Base-by-base conservation (phyloP, 92 coral and sea anemone species). In the Parazoanthus swiftii region DNA sequence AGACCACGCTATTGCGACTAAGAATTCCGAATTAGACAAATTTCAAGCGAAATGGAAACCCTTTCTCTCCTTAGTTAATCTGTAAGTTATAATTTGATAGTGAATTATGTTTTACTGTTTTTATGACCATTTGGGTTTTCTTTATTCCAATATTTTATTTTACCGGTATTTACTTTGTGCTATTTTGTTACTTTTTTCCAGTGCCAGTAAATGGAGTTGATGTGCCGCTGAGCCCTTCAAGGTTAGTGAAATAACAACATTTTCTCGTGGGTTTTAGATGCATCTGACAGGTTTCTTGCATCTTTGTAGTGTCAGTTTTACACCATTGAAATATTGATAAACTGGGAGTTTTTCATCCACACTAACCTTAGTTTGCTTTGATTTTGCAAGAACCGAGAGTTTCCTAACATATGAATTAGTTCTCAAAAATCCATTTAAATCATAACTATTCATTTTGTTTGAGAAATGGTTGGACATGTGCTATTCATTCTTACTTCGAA, bases 181-280 rank as follows among this genome's bases (percentile, higher is more conserved):
- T 20, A 25, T 37, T 66, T 70, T 7, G 5, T 18, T 39, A 25
- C 44, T 0, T 66, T 35, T 29, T 20, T 84, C 36, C 43, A 84
- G 87, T 59, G 26, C 87, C 68, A 26, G 33, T 84, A 21, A 63
- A 65, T 25, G 87, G 87, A 36, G 87, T 29, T 46, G 87, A 84
- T 48, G 56, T 70, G 42, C 78, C 87, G 29, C 36, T 48, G 68
- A 46, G 56, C 25, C 78, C 87, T 23, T 9, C 78, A 44, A 84
- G 87, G 87, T 84, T 56, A 46, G 87, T 84, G 23, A n/a, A 51
- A n/a, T 46, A 79, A 79, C 56, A 20, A 54, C 59, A 33, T 73
- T 14, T 6, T 73, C 7, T 33, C 10, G 20, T 26, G 76, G 33
- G 15, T 33, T 6, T 33, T 54, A 51, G 11, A 8, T 51, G 58